Evolutionary conservation across 2,797 vertebrate species (phyloP).

Genomic region (Pangasius mekongensis): DNA sequence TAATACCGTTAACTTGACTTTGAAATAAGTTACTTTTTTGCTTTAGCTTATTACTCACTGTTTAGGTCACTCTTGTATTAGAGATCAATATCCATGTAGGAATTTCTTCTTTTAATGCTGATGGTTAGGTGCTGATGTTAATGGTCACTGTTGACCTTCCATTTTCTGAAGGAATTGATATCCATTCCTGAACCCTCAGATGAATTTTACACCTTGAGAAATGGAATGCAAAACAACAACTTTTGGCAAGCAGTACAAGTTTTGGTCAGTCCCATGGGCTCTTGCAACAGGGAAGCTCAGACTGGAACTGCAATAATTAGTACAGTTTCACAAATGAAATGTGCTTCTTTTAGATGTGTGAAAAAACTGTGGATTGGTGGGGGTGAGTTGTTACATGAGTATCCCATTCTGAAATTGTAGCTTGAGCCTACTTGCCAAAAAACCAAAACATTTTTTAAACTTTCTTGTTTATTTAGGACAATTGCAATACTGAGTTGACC

Average conservation of each 20-base stretch:
- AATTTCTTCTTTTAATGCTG: background rate
- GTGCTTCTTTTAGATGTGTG: conserved; percentile 55
- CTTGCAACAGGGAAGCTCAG: conserved; percentile 47
- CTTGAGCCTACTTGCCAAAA: background rate
- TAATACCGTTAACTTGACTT: conserved; percentile 6
- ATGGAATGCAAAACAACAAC: conserved; percentile 47
- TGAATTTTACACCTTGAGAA: conserved; percentile 31
- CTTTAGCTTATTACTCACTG: background rate
- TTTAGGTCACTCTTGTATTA: background rate
- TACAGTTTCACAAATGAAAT: conserved; percentile 56
- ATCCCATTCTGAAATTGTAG: conserved; percentile 20
- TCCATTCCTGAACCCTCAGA: conserved; percentile 1
- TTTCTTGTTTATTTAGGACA: background rate
- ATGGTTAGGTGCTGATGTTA: conserved; percentile 4
- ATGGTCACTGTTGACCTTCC: conserved; percentile 17
- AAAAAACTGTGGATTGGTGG: conserved; percentile 41
- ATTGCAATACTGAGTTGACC: background rate
- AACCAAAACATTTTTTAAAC: background rate
- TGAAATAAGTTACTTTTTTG: background rate
- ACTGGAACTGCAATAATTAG: conserved; percentile 62
- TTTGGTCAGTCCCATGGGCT: conserved; percentile 50
- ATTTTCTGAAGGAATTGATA: conserved; percentile 28
- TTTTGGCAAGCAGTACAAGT: conserved; percentile 56
- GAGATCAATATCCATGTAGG: background rate
- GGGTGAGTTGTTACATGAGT: conserved; percentile 2